These are phyloP conservation scores for Tetraodon nigroviridis DNA, from an alignment of 2,113 vertebrate genomes.

Conservation along the genomic window DNA sequence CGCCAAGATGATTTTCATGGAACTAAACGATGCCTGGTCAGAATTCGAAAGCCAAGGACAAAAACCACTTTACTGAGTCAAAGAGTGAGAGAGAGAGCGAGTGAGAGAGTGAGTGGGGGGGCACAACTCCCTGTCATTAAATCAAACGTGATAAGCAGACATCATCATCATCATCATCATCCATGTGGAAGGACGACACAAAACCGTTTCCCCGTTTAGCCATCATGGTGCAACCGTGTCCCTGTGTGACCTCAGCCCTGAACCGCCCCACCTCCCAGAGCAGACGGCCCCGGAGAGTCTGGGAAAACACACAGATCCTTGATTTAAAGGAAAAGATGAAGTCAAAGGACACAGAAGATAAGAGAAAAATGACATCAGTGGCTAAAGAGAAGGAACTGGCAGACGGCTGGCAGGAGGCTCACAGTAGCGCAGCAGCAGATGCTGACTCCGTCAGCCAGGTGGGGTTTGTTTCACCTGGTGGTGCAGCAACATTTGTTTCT, in stretches of 20 bases:
- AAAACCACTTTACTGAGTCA: conserved; percentile 89
- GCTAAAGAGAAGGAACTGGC: conserved; percentile 1
- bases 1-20: conserved; percentile 99
- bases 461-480: too few relatives aligned
- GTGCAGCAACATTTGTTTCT: too few relatives aligned
- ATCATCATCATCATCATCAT: conserved; percentile 30
- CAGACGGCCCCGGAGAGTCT: conserved; percentile 19
- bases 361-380: conserved; percentile 32
- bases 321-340: conserved; percentile 3
- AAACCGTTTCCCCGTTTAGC: not conserved
- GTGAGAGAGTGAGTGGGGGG: not conserved
- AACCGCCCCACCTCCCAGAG: conserved; percentile 29
- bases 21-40: conserved; percentile 99
- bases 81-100: conserved; percentile 2
- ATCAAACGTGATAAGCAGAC: conserved; percentile 18
- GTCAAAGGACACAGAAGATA: conserved; percentile 9
- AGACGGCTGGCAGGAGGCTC: not conserved
- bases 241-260: conserved; percentile 22
- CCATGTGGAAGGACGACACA: conserved; percentile 24
- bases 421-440: too few relatives aligned
- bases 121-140: conserved; percentile 21
- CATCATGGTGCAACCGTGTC: conserved; percentile 40
- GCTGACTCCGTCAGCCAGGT: too few relatives aligned
- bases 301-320: not conserved
- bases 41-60: conserved; percentile 99